Percentiles rank a stretch among this genome's conserved stretches.
These are phyloP conservation scores for Oegoconia quadripuncta DNA, from an alignment of 2,888 invertebrate species.

Conservation along the genomic window DNA sequence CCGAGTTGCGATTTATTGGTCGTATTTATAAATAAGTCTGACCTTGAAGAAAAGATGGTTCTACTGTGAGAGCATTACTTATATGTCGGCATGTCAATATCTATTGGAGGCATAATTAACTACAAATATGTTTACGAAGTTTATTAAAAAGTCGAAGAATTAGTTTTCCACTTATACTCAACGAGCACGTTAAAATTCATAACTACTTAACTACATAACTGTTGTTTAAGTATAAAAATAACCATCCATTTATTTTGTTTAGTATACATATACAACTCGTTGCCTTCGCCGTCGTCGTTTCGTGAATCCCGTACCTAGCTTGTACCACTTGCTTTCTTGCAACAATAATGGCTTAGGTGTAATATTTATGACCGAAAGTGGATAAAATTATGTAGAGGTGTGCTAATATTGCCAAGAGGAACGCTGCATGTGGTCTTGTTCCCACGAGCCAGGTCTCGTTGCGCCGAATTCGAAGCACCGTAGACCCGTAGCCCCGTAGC, in stretches of 20 bases:
- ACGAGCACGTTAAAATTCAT: too few species aligned
- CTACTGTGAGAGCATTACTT: too few species aligned
- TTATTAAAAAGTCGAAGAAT: too few species aligned
- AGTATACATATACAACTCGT: slow-evolving; percentile 7
- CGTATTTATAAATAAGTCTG: too few species aligned
- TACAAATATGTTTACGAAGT: too few species aligned
- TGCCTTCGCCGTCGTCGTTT: slow-evolving; percentile 21
- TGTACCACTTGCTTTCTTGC: slow-evolving; percentile 37
- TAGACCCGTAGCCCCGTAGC: slow-evolving; percentile 23
- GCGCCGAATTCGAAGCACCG: slow-evolving; percentile 17
- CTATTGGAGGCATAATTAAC: too few species aligned
- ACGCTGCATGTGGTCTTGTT: slow-evolving; percentile 43
- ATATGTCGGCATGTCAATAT: too few species aligned
- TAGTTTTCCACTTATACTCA: too few species aligned
- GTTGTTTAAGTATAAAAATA: too few species aligned
- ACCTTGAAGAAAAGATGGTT: too few species aligned
- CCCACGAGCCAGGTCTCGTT: slow-evolving; percentile 36
- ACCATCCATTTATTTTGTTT: slow-evolving; percentile 7
- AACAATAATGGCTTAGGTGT: slow-evolving; percentile 49
- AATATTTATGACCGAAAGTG: slow-evolving; percentile 54
- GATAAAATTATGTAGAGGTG: slow-evolving; percentile 59
- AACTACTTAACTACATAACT: too few species aligned
- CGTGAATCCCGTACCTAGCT: slow-evolving; percentile 21
- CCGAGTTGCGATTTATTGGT: too few species aligned
- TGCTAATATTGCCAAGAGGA: slow-evolving; percentile 53